Conservation (phyloP, 2,888 invertebrate species). For the Papilio protenor region DNA sequence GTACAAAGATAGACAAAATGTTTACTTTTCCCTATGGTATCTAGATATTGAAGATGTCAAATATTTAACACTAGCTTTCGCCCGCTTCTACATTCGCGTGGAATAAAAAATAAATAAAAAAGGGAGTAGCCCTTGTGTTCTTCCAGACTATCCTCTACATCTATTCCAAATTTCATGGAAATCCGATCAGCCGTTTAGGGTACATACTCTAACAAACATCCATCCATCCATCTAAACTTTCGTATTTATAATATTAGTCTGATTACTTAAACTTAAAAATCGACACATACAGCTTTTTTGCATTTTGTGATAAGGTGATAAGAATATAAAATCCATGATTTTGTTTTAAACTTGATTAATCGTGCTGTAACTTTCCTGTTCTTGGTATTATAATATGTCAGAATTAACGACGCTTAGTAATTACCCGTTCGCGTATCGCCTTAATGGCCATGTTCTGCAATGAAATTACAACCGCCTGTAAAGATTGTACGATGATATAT, state of each 20-base stretch:
- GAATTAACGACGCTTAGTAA: conserved; percentile 14
- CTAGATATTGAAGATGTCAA: no score
- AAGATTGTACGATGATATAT: not conserved
- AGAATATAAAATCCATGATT: not conserved
- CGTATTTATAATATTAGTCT: no score
- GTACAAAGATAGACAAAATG: not conserved
- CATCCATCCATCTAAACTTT: no score
- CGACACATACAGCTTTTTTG: not conserved
- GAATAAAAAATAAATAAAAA: no score
- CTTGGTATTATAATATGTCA: conserved; percentile 1
- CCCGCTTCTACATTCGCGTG: no score
- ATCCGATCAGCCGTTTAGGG: no score
- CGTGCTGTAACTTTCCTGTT: conserved; percentile 4
- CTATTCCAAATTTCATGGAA: no score
- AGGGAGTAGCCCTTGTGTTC: no score
- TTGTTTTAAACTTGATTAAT: not conserved
- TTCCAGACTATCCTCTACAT: no score
- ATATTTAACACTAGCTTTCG: no score
- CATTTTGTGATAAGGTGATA: not conserved
- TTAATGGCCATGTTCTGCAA: conserved; percentile 14
- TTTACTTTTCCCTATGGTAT: not conserved
- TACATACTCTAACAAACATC: no score
- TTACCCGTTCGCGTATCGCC: conserved; percentile 20
- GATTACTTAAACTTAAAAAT: no score
- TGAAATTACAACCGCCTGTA: conserved; percentile 12